phyloP scores from a whole-genome alignment of 92 coral and sea anemone species.

The Blastomussa wellsi region DNA sequence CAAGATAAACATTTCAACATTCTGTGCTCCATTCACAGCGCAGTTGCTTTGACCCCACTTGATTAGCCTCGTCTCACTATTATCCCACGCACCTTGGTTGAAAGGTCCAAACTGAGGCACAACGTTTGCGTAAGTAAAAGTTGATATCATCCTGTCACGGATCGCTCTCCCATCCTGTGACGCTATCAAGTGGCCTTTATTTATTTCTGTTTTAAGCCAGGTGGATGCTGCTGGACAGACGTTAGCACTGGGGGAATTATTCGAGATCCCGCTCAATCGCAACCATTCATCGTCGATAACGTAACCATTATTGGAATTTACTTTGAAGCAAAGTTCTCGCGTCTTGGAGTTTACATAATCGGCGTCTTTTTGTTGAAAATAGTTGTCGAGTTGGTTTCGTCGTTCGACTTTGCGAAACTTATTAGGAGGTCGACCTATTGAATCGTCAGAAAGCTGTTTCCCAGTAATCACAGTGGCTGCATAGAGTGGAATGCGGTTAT shows the following conservation, averaged over 20 bases:
- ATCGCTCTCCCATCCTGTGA: neutral
- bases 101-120: constrained; percentile 3
- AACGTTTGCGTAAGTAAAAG: neutral
- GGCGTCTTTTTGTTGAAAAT: neutral
- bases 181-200: neutral
- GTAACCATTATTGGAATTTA: neutral
- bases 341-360: neutral
- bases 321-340: neutral
- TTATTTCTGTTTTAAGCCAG: neutral
- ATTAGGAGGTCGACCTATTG: neutral
- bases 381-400: neutral
- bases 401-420: neutral
- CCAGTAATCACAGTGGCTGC: neutral
- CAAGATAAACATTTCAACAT: neutral
- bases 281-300: neutral
- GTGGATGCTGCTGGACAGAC: neutral
- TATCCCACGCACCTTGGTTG: neutral
- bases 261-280: neutral
- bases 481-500: constrained; percentile 14
- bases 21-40: neutral
- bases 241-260: neutral
- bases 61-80: neutral
- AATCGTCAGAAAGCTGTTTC: neutral
- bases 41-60: neutral
- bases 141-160: neutral